Evolutionary conservation across 2,797 vertebrate genomes (phyloP).

Genomic region (Aldrovandia affinis): DNA sequence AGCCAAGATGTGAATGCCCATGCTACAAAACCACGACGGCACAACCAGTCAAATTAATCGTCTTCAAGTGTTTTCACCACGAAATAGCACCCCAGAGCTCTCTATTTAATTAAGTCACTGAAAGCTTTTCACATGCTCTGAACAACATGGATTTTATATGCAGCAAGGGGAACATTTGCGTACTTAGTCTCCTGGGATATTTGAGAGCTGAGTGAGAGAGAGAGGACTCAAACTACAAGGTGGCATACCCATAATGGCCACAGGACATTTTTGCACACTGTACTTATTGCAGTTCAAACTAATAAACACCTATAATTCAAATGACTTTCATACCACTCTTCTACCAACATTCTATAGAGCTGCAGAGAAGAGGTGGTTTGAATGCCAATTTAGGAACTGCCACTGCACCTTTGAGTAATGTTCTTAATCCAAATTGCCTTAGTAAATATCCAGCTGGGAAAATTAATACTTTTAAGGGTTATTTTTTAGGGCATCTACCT

Average conservation of each 20-base stretch:
- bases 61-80: not conserved
- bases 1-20: not conserved
- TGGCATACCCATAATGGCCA: not conserved
- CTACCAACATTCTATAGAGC: not conserved
- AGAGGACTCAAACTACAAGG: too few relatives aligned
- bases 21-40: not conserved
- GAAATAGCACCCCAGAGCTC: not conserved
- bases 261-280: not conserved
- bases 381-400: not conserved
- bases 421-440: not conserved
- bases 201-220: too few relatives aligned
- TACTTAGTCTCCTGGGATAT: too few relatives aligned
- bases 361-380: not conserved
- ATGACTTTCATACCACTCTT: not conserved
- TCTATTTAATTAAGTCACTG: slow-evolving; percentile 18
- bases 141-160: too few relatives aligned
- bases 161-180: too few relatives aligned
- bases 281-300: not conserved
- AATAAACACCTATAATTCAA: not conserved
- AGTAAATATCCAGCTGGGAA: too few relatives aligned
- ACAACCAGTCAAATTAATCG: not conserved
- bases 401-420: not conserved
- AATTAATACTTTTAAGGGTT: not conserved
- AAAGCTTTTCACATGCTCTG: slow-evolving; percentile 18
- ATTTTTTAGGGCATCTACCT: too few relatives aligned